Evolutionary conservation across 1,140 invertebrate genomes (phyloP), one percentile per base, ranked within the genome.

Genomic region (Oncopodura yosiiana): DNA sequence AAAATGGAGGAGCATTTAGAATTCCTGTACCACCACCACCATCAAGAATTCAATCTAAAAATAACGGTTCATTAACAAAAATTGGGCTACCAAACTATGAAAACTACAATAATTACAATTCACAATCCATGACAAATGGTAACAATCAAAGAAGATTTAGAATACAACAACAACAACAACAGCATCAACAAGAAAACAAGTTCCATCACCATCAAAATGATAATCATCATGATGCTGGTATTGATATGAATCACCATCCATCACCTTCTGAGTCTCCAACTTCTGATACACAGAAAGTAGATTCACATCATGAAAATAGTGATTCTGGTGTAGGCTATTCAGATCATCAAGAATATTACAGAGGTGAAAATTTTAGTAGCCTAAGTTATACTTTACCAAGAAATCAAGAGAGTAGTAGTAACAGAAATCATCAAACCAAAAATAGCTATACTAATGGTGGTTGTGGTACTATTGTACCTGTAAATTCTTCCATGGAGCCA

Each of bases 251-350:
- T 14, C 36, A 48, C 24, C 49, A 58, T 39, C 56, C 51, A 14
- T n/a, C n/a, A n/a, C n/a, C n/a, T n/a, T 62, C 56, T 21, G 53
- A 53, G 6, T 50, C 53, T 12, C 44, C 58, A 37, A 56, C 58
- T 9, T 53, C 58, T 12, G 60, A 57, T 42, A 58, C 52, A 49
- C 52, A 58, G 27, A 60, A 56, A 52, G 53, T 53, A n/a, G 56
- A 63, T 41, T 56, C 52, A 19, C 53, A 56, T 30, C 65, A 66
- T 43, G 64, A 66, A 39, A 63, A 66, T 32, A 62, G 58, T 24
- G 65, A 66, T 41, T 66, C 65, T n/a, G 65, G 65, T 9, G 46
- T 66, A n/a, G 64, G 65, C 26, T n/a, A n/a, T n/a, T 62, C 65
- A 2, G 65, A 65, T 49, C 59, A 60, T 30, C 64, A 65, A 24